Conservation (phyloP, 2,888 invertebrate genomes). For the Dryococelus australis region DNA sequence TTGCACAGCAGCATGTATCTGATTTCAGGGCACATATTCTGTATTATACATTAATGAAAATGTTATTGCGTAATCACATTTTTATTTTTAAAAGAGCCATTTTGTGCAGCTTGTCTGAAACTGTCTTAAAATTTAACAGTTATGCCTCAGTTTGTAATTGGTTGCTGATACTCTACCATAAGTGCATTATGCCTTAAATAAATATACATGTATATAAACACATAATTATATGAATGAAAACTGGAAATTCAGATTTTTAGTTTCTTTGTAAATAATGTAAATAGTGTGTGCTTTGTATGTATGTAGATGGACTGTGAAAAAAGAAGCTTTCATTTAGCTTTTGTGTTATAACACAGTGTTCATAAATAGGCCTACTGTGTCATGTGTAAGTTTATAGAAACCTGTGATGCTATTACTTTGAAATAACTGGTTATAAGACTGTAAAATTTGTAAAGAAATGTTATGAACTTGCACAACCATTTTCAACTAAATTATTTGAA, state of each 20-base stretch:
- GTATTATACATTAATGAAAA: neutral
- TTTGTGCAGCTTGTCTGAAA: slow-evolving; percentile 25
- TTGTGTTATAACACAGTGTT: slow-evolving; percentile 30
- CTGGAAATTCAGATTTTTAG: slow-evolving; percentile 37
- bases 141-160: slow-evolving; percentile 32
- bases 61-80: neutral
- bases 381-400: slow-evolving; percentile 38
- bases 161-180: slow-evolving; percentile 42
- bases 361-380: slow-evolving; percentile 34
- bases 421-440: slow-evolving; percentile 44
- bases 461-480: slow-evolving; percentile 47
- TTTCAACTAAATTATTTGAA: slow-evolving; percentile 50
- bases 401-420: slow-evolving; percentile 43
- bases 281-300: slow-evolving; percentile 64
- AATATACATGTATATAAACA: slow-evolving; percentile 31
- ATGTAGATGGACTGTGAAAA: slow-evolving; percentile 49
- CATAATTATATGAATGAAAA: neutral
- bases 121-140: neutral
- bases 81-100: neutral
- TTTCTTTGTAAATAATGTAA: slow-evolving; percentile 64
- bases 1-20: neutral
- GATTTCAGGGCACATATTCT: neutral
- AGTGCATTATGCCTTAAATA: slow-evolving; percentile 44
- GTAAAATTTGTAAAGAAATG: slow-evolving; percentile 47
- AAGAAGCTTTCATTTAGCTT: slow-evolving; percentile 2